Base-by-base conservation (phyloP, 2,888 invertebrate genomes). In the Lysandra coridon region DNA sequence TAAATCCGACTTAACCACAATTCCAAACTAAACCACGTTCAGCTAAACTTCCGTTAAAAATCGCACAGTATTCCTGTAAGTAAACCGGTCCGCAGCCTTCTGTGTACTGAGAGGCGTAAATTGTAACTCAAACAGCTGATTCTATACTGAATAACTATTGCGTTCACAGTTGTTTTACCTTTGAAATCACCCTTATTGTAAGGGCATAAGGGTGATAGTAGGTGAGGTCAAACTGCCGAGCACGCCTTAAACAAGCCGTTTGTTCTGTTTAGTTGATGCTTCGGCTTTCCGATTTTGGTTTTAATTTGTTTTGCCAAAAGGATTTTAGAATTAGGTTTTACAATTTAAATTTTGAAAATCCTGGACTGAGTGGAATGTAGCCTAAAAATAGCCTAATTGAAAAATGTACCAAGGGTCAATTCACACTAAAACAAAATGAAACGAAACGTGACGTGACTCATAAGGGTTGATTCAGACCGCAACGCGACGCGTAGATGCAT, bases 81-180 rank as follows among this genome's bases (percentile, higher is more conserved):
- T 69, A 37, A 69, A 69, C 33, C 64, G 69, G 69, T 73, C 33
- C 17, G 73, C 37, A 40, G 37, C 5, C 4, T 74, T 74, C 44
- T 74, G 44, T 74, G 40, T 44, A 74, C 74, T 44, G 74, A 74
- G 44, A 30, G 74, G 74, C 23, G 44, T 74, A 74, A 74, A 74
- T 74, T 74, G 74, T 74, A 74, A 74, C 40, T 74, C 74, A 74
- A 74, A 44, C 44, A 74, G 74, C 74, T 23, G 23, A 74, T 74
- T 30, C 78, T 73, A 78, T 73, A 37, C 74, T 40, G 74, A 74
- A 74, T 74, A 74, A 74, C 44, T 40, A 74, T 73, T 74, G 17
- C 57, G 17, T 57, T 4, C 17, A 5, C 57, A 4, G 57, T 57
- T 57, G 53, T 57, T 17, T 57, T 57, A 57, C 57, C 57, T 57